A percentile compares a stretch with the other conserved stretches of the same genome.
These are phyloP conservation scores for Thripadectes ignobilis DNA, from an alignment of 2,797 vertebrate species.

Conservation along the genomic window DNA sequence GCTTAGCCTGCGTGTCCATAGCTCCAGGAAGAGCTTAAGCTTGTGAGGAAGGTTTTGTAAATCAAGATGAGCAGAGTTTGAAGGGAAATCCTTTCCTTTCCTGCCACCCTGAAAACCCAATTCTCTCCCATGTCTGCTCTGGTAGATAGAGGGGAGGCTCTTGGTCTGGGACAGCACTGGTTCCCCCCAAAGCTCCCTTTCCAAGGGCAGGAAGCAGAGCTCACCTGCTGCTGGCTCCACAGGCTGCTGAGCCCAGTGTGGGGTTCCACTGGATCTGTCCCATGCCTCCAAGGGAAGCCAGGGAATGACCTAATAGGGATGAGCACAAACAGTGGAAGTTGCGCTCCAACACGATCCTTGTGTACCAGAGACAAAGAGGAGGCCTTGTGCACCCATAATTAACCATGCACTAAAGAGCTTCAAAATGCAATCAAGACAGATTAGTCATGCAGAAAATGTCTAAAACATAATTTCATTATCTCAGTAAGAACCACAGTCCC, in stretches of 20 bases:
- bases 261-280: fast-evolving
- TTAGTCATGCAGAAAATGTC: conserved; percentile 13
- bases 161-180: not conserved
- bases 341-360: fast-evolving
- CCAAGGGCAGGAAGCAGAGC: not conserved
- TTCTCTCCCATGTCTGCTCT: not conserved
- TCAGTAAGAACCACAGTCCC: not conserved
- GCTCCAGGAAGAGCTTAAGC: not conserved
- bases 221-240: not conserved
- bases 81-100: not conserved
- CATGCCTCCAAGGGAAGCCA: not conserved
- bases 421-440: not conserved
- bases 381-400: not conserved
- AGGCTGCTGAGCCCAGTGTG: not conserved
- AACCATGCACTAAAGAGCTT: not conserved
- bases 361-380: not conserved
- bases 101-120: not conserved
- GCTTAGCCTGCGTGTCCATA: not conserved
- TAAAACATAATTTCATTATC: conserved; percentile 4
- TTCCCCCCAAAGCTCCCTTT: not conserved
- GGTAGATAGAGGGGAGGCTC: not conserved
- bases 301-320: fast-evolving
- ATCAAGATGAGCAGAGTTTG: not conserved
- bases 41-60: not conserved
- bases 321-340: no score